A percentile compares a stretch with the other conserved stretches of the same genome.
These are phyloP conservation scores for Hestina assimilis DNA, from an alignment of 1,140 invertebrate species.

Conservation along the genomic window DNA sequence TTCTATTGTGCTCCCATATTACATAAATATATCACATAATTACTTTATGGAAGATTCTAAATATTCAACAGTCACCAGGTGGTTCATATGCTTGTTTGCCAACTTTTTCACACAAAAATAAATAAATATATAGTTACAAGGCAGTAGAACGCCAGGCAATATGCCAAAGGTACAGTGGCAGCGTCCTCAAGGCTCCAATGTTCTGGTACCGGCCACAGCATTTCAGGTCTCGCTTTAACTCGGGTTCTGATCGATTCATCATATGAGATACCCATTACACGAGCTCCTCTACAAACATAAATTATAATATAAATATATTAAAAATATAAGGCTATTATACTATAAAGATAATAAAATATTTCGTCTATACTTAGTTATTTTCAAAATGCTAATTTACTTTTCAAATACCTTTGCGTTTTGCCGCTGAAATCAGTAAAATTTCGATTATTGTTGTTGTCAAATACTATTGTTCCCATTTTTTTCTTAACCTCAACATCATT, in stretches of 20 bases:
- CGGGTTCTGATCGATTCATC: constrained; percentile 6
- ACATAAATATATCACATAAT: too few relatives aligned
- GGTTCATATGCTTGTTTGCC: too few relatives aligned
- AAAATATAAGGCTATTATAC: too few relatives aligned
- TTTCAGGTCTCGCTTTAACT: constrained; percentile 70
- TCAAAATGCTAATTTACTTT: too few relatives aligned
- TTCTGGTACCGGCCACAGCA: constrained; percentile 85
- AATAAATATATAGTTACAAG: constrained; percentile 49
- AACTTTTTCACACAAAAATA: too few relatives aligned
- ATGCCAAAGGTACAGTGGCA: constrained; percentile 83
- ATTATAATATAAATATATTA: background rate
- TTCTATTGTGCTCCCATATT: too few relatives aligned
- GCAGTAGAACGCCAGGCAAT: constrained; percentile 69
- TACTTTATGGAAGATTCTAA: too few relatives aligned
- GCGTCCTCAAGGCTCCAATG: constrained; percentile 87
- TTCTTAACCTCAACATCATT: constrained; percentile 21
- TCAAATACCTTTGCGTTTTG: constrained; percentile 30
- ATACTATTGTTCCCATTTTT: constrained; percentile 7
- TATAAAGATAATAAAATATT: too few relatives aligned
- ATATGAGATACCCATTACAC: constrained; percentile 38
- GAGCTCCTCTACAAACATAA: constrained; percentile 25
- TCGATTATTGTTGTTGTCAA: constrained; percentile 8
- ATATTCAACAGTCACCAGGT: too few relatives aligned
- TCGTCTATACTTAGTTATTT: too few relatives aligned
- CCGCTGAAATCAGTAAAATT: constrained; percentile 43